These are phyloP conservation scores for Anthopleura sola DNA, from an alignment of 64 coral and sea anemone genomes.

Conservation along the genomic window DNA sequence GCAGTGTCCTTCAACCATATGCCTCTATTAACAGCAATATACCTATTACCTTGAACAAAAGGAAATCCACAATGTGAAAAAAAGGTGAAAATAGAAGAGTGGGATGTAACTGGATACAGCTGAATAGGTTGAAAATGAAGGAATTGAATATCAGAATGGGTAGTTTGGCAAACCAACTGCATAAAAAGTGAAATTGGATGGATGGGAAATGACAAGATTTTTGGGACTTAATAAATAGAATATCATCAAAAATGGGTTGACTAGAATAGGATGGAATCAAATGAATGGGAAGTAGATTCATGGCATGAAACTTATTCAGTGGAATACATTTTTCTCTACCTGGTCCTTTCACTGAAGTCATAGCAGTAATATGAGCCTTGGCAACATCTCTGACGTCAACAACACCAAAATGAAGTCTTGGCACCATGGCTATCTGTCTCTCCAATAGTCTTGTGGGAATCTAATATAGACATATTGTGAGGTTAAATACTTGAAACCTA, in stretches of 20 bases:
- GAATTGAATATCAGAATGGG: background rate
- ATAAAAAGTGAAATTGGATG: too few species aligned
- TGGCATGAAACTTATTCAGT: background rate
- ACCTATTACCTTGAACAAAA: constrained; percentile 72
- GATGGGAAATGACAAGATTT: too few species aligned
- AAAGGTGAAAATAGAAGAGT: background rate
- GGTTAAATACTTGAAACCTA: too few species aligned
- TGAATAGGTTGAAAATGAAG: too few species aligned
- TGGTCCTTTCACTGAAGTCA: constrained; percentile 61
- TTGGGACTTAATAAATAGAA: too few species aligned
- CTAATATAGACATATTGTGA: constrained; percentile 19
- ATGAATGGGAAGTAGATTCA: background rate
- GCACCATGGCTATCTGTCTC: constrained; percentile 72
- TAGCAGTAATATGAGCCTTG: constrained; percentile 68
- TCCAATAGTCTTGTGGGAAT: constrained; percentile 79
- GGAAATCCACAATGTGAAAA: background rate
- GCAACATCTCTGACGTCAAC: constrained; percentile 94
- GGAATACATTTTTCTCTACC: constrained; percentile 29
- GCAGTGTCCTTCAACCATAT: constrained; percentile 70
- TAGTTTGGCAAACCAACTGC: too few species aligned
- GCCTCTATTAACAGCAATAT: constrained; percentile 46
- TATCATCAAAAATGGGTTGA: too few species aligned
- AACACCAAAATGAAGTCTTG: constrained; percentile 47
- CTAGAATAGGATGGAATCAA: background rate
- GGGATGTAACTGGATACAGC: background rate